Percentiles rank a stretch among this genome's conserved stretches.
Evolutionary conservation across 1,140 invertebrate species (phyloP).

Genomic region (Drosophila insularis): DNA sequence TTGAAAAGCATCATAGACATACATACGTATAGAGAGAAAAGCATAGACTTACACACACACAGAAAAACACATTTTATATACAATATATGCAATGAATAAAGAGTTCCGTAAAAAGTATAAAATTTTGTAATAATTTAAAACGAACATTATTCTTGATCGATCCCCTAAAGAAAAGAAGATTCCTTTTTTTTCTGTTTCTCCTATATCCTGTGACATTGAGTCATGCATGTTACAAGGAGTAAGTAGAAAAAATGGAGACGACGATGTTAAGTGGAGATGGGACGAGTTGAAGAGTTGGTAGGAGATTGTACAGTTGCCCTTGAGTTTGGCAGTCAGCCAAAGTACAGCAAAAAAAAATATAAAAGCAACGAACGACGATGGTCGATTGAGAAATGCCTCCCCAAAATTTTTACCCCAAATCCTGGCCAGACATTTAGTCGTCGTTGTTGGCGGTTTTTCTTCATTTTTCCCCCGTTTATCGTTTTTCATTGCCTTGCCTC

Average conservation of each 20-base stretch:
- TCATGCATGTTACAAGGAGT: background rate
- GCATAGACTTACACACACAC: background rate
- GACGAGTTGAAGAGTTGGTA: too few species aligned
- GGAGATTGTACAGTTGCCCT: constrained; percentile 58
- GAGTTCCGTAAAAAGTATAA: too few species aligned
- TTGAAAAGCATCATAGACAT: background rate
- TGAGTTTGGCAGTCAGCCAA: constrained; percentile 37
- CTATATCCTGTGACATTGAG: background rate
- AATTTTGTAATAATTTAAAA: background rate
- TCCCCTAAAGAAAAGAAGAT: too few species aligned
- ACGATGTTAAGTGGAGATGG: background rate
- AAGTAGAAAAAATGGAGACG: too few species aligned
- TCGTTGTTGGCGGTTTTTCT: constrained; percentile 22
- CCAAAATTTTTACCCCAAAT: constrained; percentile 23
- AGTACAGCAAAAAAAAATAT: background rate
- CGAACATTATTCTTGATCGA: too few species aligned
- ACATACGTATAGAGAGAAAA: background rate
- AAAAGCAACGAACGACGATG: background rate
- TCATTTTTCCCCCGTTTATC: constrained; percentile 11
- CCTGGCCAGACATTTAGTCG: constrained; percentile 54
- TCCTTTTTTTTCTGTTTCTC: too few species aligned
- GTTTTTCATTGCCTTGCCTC: constrained; percentile 3
- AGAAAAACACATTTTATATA: too few species aligned
- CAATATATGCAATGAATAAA: too few species aligned
- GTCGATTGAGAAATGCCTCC: background rate